phyloP scores from a whole-genome alignment of 2,113 vertebrate species.

The Sitta europaea region DNA sequence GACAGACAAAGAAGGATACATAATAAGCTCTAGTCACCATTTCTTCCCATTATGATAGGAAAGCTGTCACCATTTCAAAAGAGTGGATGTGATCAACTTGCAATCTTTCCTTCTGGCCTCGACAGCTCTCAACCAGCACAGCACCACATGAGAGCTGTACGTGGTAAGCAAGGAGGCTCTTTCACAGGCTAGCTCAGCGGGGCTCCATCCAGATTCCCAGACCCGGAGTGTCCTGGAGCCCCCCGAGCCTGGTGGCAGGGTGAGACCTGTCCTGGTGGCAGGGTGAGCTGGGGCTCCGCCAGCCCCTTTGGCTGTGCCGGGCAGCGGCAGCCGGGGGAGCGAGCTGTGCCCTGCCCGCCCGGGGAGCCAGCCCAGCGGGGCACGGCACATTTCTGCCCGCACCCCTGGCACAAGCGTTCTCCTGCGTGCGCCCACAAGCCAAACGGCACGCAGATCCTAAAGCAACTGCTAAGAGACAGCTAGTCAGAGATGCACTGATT shows the following conservation, averaged over 20 bases:
- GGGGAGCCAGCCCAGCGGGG: background rate
- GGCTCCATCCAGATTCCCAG: background rate
- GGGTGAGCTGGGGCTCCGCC: fast-evolving
- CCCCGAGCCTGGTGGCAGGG: fast-evolving
- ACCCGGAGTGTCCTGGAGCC: background rate
- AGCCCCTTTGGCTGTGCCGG: fast-evolving
- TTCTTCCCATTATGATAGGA: background rate
- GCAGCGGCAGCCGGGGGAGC: fast-evolving
- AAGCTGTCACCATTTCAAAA: fast-evolving
- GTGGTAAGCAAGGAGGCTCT: background rate
- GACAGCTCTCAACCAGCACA: background rate
- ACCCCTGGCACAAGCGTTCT: background rate
- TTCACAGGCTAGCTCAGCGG: fast-evolving
- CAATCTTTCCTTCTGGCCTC: background rate
- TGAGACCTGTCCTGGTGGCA: background rate
- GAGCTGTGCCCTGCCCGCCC: background rate
- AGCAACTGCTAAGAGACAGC: background rate
- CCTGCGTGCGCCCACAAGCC: background rate
- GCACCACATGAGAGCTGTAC: background rate
- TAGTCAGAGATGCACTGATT: background rate
- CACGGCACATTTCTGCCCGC: background rate
- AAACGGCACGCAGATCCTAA: background rate
- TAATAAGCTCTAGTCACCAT: background rate
- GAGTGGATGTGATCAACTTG: background rate
- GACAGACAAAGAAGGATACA: background rate